Conservation (phyloP, 2,797 vertebrate genomes). For the Mormyrus proboscirostris region DNA sequence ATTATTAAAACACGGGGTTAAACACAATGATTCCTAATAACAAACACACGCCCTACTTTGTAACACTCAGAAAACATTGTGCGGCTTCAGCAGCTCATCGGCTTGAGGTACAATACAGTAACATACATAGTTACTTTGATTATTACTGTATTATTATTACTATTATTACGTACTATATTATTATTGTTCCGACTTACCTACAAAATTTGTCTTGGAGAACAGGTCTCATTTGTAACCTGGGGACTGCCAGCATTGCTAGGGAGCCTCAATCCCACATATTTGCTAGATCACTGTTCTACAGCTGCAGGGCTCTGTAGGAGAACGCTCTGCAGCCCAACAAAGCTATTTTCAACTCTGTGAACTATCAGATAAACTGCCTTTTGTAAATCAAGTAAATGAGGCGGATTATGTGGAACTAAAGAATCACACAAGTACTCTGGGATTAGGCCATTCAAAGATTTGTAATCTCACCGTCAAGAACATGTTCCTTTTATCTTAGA, state of each 20-base stretch:
- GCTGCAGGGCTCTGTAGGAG: background rate
- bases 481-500: background rate
- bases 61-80: background rate
- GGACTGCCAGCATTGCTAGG: background rate
- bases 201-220: background rate
- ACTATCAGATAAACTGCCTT: background rate
- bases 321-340: background rate
- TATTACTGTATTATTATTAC: background rate
- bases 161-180: background rate
- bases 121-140: background rate
- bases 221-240: background rate
- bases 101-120: background rate
- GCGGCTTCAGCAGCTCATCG: background rate
- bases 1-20: background rate
- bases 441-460: background rate
- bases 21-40: background rate
- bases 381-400: background rate
- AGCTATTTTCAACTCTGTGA: background rate
- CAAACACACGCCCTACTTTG: background rate
- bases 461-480: background rate
- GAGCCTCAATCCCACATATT: background rate
- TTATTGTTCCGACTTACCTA: background rate
- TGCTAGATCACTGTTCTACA: background rate
- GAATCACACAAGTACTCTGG: background rate
- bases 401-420: background rate